Evolutionary conservation across 2,888 invertebrate genomes (phyloP), one percentile per base, ranked within the genome.

Genomic region (Acrocyrtus sp.): DNA sequence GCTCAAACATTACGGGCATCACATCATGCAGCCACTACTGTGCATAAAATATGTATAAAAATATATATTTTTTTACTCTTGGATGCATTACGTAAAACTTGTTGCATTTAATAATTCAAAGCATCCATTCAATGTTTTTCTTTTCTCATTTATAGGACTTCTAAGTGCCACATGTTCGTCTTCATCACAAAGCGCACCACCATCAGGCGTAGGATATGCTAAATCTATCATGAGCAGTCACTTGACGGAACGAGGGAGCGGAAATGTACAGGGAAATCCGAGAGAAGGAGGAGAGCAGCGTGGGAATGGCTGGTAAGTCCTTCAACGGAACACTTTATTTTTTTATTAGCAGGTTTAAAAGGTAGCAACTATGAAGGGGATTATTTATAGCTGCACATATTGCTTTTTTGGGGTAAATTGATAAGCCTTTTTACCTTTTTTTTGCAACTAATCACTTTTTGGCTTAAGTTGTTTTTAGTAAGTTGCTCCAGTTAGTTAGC

Each of bases 121-220:
- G n/a, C 3, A 41, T 22, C 5, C 21, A n/a, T 2, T 47, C n/a
- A 19, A 21, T 48, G 19, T 29, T 51, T 24, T 21, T 48, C 21
- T 65, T 56, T 57, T 58, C 41, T 41, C 39, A 67, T 48, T 43
- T 74, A 15, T 62, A 80, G 80, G 80, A 68, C 75, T 80, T 43
- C 69, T 80, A 72, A 80, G 80, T 68, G 80, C 80, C 53, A 76
- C 78, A 60, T 80, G 80, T 60, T 72, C 72, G 57, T 61, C 56
- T 43, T 68, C 74, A 63, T 45, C 68, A 24, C 45, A 26, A 27
- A 58, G 43, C 54, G 62, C 58, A 41, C 62, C 69, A 22, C 56
- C 62, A 56, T 62, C 56, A 54, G 57, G 54, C 24, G 45, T 48
- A 57, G 65, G 65, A 54, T 65, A 65, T 53, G 68, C 53, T 34